These are phyloP conservation scores for Cynodonichthys magdalenae DNA, from an alignment of 2,797 vertebrate genomes.

Conservation along the genomic window DNA sequence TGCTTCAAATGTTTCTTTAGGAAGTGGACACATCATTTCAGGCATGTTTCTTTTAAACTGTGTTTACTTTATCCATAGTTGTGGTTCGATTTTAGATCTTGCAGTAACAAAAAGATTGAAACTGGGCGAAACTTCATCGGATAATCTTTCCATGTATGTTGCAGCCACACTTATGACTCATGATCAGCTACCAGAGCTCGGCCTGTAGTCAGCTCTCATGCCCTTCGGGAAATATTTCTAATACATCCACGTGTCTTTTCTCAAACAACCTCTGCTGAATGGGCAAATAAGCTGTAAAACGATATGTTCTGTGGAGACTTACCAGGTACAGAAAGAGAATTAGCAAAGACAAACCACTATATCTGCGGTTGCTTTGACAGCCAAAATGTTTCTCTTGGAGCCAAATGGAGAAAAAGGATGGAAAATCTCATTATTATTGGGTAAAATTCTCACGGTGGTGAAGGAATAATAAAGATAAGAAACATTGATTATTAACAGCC, in stretches of 20 bases:
- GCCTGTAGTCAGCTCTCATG: constrained; percentile 26
- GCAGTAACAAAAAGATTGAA: constrained; percentile 16
- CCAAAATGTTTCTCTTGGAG: constrained; percentile 51
- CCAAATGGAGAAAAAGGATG: constrained; percentile 57
- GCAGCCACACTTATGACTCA: constrained; percentile 21
- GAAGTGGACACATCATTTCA: not conserved
- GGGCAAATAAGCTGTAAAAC: constrained; percentile 42
- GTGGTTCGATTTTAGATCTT: constrained; percentile 21
- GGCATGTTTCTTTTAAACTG: not conserved
- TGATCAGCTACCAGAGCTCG: constrained; percentile 30
- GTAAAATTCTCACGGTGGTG: constrained; percentile 40
- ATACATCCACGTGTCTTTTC: constrained; percentile 25
- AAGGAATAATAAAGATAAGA: constrained; percentile 59
- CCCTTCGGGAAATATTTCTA: constrained; percentile 28
- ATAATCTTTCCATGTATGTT: constrained; percentile 30
- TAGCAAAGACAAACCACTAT: constrained; percentile 59
- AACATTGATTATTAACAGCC: constrained; percentile 56
- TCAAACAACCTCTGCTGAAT: constrained; percentile 39
- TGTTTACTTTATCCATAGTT: constrained; percentile 18
- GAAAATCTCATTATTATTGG: constrained; percentile 57
- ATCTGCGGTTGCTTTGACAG: constrained; percentile 21
- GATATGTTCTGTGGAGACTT: constrained; percentile 56
- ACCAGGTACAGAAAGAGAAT: constrained; percentile 50
- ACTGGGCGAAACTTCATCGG: constrained; percentile 28
- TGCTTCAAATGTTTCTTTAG: constrained; percentile 9